A percentile compares a stretch with the other conserved stretches of the same genome.
phyloP scores from a whole-genome alignment of 1,140 invertebrate genomes.

The Coptotermes formosanus region DNA sequence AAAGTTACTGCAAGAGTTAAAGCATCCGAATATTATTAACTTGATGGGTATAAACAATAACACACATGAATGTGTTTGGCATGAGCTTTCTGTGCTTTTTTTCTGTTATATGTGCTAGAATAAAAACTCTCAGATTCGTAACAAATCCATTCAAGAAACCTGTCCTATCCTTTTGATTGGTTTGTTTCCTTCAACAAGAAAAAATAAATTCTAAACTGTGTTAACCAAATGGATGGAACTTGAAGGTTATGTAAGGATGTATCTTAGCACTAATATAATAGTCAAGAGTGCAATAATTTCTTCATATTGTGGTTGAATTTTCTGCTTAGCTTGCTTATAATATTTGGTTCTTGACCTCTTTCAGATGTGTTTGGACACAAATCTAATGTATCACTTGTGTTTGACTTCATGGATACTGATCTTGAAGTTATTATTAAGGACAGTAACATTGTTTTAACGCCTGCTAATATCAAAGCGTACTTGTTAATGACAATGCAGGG shows the following conservation, averaged over 20 bases:
- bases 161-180: too few relatives aligned
- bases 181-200: too few relatives aligned
- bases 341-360: conserved; percentile 40
- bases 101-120: too few relatives aligned
- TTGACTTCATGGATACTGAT: conserved; percentile 99
- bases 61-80: too few relatives aligned
- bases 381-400: conserved; percentile 98
- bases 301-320: conserved; percentile 29
- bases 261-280: neutral
- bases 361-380: conserved; percentile 96
- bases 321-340: neutral
- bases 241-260: too few relatives aligned
- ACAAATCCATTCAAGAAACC: too few relatives aligned
- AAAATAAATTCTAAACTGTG: too few relatives aligned
- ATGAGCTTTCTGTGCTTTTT: too few relatives aligned
- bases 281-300: neutral
- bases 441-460: conserved; percentile 82
- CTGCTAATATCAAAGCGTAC: conserved; percentile 94
- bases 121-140: too few relatives aligned
- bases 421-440: conserved; percentile 92
- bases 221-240: too few relatives aligned
- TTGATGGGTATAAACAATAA: conserved; percentile 57
- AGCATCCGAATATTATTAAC: conserved; percentile 93
- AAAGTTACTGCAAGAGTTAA: conserved; percentile 94
- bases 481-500: conserved; percentile 93